Base-by-base conservation (phyloP, 2,113 vertebrate genomes). In the Ciconia stormi region DNA sequence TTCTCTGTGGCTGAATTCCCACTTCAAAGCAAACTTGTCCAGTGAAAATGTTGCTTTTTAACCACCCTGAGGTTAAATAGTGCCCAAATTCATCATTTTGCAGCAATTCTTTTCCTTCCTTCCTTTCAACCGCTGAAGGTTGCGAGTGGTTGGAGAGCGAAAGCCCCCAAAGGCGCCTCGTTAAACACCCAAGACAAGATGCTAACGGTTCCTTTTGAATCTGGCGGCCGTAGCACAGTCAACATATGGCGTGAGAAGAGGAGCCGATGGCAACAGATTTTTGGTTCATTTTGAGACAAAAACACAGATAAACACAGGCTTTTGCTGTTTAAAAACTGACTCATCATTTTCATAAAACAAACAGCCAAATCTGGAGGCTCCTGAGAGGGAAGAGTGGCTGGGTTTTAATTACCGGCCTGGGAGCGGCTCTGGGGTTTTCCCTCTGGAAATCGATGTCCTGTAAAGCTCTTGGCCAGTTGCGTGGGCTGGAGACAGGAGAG, bases 221-320 rank as follows among this genome's bases (percentile, higher is more conserved):
- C 81, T 76, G 93, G 91, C 93, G 78, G 91, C 58, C 73, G 13
- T 2, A 8, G 87, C 18, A 2, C 76, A 9, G 71, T 42, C 90
- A 14, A 9, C 96, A 95, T 62, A 94, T 95, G 96, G 94, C 38
- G 5, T 2, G 83, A 89, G 87, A 30, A 12, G 76, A 47, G 90
- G 92, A 89, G 76, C 80, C 19, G 71, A 16, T 58, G 92, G 87
- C 62, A 59, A 26, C 94, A 94, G 94, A 94, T 96, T 95, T 76
- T 63, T 16, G 90, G 81, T 93, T 77, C 49, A 0, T 89, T 93
- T n/a, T 14, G 77, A 50, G 81, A 38, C 87, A 59, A 80, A 89
- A 93, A 95, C 94, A 93, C 38, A 19, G 62, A 19, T 94, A 96
- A 96, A 96, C 96, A 94, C 94, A 93, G 84, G 72, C 84, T 91